A percentile compares a stretch with the other conserved stretches of the same genome.
These are phyloP conservation scores for Mustela lutreola DNA, from an alignment of 2,113 vertebrate species.

Conservation along the genomic window DNA sequence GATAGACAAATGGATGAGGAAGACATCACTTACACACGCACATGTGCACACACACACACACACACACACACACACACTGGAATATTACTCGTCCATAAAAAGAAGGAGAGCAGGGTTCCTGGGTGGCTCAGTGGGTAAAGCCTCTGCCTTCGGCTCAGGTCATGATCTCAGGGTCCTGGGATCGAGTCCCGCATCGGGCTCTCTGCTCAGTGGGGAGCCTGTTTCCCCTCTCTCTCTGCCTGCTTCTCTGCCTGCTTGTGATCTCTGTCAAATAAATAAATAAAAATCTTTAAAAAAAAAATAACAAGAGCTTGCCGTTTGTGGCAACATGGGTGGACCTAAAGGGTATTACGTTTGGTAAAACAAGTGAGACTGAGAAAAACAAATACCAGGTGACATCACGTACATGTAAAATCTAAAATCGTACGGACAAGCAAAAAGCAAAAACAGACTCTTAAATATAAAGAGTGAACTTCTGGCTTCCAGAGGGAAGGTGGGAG, in stretches of 20 bases:
- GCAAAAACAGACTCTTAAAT: neutral
- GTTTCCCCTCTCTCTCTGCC: no score
- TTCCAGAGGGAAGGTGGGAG: neutral
- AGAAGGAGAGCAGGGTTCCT: no score
- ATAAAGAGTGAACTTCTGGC: neutral
- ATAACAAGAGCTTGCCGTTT: neutral
- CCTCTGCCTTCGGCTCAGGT: no score
- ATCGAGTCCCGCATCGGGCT: no score
- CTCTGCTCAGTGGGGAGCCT: no score
- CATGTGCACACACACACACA: neutral
- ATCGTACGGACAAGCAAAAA: neutral
- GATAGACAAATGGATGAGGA: neutral
- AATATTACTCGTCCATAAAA: neutral
- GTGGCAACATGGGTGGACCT: neutral
- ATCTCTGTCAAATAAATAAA: no score
- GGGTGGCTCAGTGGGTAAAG: no score
- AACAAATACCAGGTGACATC: neutral
- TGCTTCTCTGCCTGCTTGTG: no score
- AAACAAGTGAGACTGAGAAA: neutral
- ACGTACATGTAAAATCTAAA: neutral
- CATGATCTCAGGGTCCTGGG: no score
- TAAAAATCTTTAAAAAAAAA: no score
- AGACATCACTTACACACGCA: rapidly evolving
- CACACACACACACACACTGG: neutral
- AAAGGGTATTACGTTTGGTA: neutral